Base-by-base conservation (phyloP, 2,797 vertebrate species). In the Chelon labrosus region DNA sequence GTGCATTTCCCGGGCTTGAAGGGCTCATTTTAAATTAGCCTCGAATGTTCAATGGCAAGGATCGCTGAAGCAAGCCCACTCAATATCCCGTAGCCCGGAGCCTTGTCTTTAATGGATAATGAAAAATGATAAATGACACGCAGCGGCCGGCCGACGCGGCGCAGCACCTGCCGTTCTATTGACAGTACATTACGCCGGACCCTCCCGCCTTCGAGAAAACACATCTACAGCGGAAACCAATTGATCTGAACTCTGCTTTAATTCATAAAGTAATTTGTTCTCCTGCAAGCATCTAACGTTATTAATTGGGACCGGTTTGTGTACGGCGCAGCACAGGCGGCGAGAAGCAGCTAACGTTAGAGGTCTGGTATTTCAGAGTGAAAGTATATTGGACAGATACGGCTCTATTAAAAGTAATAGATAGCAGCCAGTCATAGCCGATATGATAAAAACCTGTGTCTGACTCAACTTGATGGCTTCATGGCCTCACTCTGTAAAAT, bases 11-110 rank as follows among this genome's bases (percentile, higher is more conserved):
- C 62, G 75, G 47, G 70, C 85, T 88, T 89, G 85, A 93, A 87
- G 86, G 80, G 76, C 88, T 94, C 89, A 80, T 88, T 89, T 88
- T 84, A 89, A 91, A 93, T 93, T 89, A 90, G 83, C 88, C 69
- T 82, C 67, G 51, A 80, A 83, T 74, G 86, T 82, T 91, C 90
- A 89, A 85, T 87, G 91, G 86, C 83, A 70, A 19, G 67, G 64
- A 44, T 73, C 89, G 37, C 68, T 72, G 86, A 75, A 89, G 90
- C 90, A 86, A 78, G 73, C 78, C 85, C 84, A 86, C 82, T 92
- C 89, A 58, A 90, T 93, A 92, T 76, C 84, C 79, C 84, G 69
- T 41, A 75, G 87, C 83, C 85, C 82, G 75, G 75, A 50, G 35
- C 73, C 65, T 81, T 57, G 76, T 86, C 89, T 86, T 88, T 83